These are phyloP conservation scores for Idaea dimidiata DNA, from an alignment of 2,888 invertebrate species.

Conservation along the genomic window DNA sequence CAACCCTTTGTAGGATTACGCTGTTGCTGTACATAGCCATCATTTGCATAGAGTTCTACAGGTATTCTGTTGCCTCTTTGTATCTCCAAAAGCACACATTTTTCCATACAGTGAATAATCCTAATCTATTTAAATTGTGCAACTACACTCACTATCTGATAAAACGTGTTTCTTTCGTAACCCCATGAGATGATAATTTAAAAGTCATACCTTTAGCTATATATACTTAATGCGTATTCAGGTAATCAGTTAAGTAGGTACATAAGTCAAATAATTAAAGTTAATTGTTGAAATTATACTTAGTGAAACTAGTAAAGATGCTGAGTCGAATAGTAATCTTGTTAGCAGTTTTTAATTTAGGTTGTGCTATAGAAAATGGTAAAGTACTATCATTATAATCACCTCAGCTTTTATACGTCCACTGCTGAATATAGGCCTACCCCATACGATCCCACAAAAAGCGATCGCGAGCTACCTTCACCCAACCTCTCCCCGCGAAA, in stretches of 20 bases:
- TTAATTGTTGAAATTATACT: not conserved
- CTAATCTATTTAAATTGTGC: constrained; percentile 2
- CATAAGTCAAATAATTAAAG: not conserved
- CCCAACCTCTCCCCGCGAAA: not conserved
- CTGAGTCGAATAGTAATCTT: not conserved
- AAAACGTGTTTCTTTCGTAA: not conserved
- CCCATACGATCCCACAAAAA: too few species aligned
- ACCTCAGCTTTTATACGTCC: too few species aligned
- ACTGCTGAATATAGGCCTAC: too few species aligned
- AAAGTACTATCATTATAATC: not conserved
- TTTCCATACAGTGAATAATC: not conserved
- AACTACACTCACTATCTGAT: not conserved
- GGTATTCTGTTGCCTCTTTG: not conserved
- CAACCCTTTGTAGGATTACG: not conserved
- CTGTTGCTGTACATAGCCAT: not conserved
- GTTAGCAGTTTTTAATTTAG: not conserved
- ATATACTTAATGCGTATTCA: not conserved
- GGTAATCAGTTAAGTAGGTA: not conserved
- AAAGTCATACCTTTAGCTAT: not conserved
- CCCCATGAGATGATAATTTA: not conserved
- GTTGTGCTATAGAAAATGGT: constrained; percentile 23
- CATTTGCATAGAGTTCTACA: not conserved
- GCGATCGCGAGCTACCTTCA: too few species aligned
- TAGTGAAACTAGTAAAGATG: not conserved
- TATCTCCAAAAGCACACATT: not conserved